phyloP scores from a whole-genome alignment of 2,113 vertebrate species.

The Zosterops hypoxanthus region DNA sequence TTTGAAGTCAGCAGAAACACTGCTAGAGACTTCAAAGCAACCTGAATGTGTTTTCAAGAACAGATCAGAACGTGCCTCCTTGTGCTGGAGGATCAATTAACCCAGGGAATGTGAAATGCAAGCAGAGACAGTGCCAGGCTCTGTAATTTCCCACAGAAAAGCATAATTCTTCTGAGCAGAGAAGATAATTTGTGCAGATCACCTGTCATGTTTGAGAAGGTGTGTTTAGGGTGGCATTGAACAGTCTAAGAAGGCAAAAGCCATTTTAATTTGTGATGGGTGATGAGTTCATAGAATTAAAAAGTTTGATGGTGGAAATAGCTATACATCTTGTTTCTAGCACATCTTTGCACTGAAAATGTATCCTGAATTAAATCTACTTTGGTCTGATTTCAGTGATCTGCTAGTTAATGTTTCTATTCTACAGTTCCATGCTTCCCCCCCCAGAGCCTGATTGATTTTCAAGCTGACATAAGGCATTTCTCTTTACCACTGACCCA shows the following conservation, averaged over 20 bases:
- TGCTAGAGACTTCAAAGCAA: neutral
- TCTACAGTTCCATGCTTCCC: neutral
- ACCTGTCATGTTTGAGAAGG: neutral
- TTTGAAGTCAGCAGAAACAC: neutral
- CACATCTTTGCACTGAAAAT: neutral
- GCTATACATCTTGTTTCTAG: neutral
- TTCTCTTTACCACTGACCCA: neutral
- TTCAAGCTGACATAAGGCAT: neutral
- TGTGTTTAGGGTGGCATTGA: neutral
- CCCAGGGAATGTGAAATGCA: neutral
- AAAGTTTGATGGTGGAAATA: neutral
- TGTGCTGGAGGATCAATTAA: neutral
- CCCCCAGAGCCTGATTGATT: neutral
- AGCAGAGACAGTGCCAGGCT: neutral
- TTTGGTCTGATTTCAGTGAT: neutral
- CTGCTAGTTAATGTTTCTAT: neutral
- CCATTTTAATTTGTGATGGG: neutral
- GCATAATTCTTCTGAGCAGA: neutral
- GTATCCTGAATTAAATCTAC: neutral
- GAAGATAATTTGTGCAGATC: neutral
- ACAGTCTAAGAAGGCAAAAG: neutral
- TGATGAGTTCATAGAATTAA: neutral
- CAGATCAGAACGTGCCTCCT: neutral
- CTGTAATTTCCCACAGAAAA: neutral
- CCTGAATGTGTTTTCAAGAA: neutral